Conservation (phyloP, 2,888 invertebrate genomes). For the Caprella mutica region DNA sequence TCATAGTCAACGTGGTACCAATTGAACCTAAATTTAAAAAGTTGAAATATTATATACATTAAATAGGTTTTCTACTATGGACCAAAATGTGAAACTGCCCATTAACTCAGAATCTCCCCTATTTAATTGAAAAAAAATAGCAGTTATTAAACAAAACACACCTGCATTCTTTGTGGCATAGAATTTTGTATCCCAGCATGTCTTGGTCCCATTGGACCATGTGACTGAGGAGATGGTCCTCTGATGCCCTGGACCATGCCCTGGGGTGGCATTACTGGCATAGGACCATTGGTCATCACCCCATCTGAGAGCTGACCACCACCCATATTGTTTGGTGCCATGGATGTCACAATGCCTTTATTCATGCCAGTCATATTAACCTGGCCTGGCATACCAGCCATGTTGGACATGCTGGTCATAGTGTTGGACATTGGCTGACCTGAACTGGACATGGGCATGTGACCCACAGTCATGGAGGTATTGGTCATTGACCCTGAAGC, state of each 20-base stretch:
- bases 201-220: slow-evolving; percentile 12
- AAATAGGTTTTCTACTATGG: not conserved
- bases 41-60: too few relatives aligned
- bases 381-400: slow-evolving; percentile 23
- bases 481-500: slow-evolving; percentile 11
- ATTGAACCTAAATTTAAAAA: too few relatives aligned
- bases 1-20: too few relatives aligned
- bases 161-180: slow-evolving; percentile 26
- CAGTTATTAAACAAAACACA: not conserved
- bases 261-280: slow-evolving; percentile 39
- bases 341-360: slow-evolving; percentile 27
- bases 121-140: not conserved
- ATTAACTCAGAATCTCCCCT: too few relatives aligned
- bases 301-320: slow-evolving; percentile 38
- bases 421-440: slow-evolving; percentile 25
- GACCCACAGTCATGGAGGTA: slow-evolving; percentile 24
- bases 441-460: slow-evolving; percentile 18
- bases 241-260: slow-evolving; percentile 15
- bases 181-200: too few relatives aligned
- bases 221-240: slow-evolving; percentile 18
- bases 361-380: slow-evolving; percentile 28
- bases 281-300: slow-evolving; percentile 66
- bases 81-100: not conserved
- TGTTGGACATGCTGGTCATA: slow-evolving; percentile 28
- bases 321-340: slow-evolving; percentile 21